Conservation (phyloP, 2,113 vertebrate genomes). For the Campylomormyrus numenius region DNA sequence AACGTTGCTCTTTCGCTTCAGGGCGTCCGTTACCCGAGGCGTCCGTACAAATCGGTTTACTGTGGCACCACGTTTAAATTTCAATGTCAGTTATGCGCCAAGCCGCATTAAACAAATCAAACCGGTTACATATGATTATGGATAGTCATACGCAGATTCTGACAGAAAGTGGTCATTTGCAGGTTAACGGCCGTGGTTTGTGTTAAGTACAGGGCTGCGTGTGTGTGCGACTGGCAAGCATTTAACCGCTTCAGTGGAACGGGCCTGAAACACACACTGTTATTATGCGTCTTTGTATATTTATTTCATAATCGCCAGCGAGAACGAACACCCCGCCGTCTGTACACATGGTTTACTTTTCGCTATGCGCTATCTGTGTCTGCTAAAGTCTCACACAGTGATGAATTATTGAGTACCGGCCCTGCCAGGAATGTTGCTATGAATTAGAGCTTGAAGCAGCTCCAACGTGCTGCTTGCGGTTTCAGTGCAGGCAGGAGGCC, state of each 20-base stretch:
- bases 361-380: constrained; percentile 9
- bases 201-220: constrained; percentile 1
- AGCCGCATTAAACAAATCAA: constrained; percentile 10
- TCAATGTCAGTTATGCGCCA: background rate
- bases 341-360: constrained; percentile 13
- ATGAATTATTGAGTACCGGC: constrained; percentile 28
- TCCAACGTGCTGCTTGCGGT: constrained; percentile 36
- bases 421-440: constrained; percentile 23
- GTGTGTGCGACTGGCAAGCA: background rate
- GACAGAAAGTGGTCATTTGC: background rate
- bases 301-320: constrained; percentile 16
- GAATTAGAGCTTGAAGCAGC: constrained; percentile 35
- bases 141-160: background rate
- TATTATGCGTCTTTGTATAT: constrained; percentile 20
- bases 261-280: constrained; percentile 3
- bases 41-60: background rate
- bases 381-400: constrained; percentile 20
- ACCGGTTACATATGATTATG: background rate
- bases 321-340: constrained; percentile 6
- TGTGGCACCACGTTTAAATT: background rate
- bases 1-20: background rate
- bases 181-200: constrained; percentile 6
- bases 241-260: background rate
- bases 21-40: background rate
- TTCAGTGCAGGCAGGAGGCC: constrained; percentile 27